Evolutionary conservation across 2,797 vertebrate genomes (phyloP), one percentile per base, ranked within the genome.

Genomic region (Xenentodon cancila): DNA sequence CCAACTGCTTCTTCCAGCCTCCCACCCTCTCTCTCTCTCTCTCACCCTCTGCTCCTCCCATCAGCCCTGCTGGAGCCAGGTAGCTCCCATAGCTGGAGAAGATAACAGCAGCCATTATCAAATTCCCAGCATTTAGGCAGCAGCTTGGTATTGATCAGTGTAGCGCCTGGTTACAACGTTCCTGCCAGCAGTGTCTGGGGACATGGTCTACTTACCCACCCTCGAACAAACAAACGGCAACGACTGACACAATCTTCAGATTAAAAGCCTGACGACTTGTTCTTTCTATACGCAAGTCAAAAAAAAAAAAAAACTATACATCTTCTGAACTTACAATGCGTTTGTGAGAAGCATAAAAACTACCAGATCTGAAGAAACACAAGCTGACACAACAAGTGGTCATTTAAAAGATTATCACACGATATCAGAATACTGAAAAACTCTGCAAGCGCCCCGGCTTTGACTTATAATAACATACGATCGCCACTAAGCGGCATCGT

Each of bases 91-190:
- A 69, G 76, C 84, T 76, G 5, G 68, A 81, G 81, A 63, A 83
- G 88, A 90, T 84, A 87, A 89, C 69, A 82, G 75, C 71, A 56
- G 54, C 74, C 79, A 82, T 87, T 86, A 90, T 90, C 87, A 84
- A 78, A 87, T 87, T 87, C 54, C 84, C 74, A 71, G 81, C 73
- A 73, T 86, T 77, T 71, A 80, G 73, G 78, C 67, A 53, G 75
- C 74, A 68, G 77, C 74, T 61, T 46, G 0, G 42, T 81, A 90
- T 89, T 64, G 88, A 90, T 83, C 53, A 49, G 69, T 53, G 43
- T 1, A 68, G 75, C 27, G 58, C 53, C 68, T 52, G 71, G 69
- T 80, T 79, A 69, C 58, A 59, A 40, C 59, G 54, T 60, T 48
- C 59, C 53, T 67, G 67, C 21, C 56, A 48, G 65, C 59, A 54